Conservation (phyloP, 2,888 invertebrate species). For the Laothoe populi region DNA sequence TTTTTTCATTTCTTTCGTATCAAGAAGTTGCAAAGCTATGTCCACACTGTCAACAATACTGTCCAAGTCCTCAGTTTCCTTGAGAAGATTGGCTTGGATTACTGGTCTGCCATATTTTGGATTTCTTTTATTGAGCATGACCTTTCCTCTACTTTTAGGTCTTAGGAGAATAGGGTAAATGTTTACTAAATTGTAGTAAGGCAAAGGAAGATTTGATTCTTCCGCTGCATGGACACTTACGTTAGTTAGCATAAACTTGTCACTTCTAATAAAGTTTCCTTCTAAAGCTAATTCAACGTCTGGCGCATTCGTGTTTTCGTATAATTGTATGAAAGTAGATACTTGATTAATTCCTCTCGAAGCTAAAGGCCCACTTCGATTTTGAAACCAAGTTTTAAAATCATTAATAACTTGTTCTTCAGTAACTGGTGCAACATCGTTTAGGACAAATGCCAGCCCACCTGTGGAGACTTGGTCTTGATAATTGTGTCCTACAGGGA, state of each 20-base stretch:
- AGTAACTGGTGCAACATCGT: conserved; percentile 61
- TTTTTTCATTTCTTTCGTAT: conserved; percentile 76
- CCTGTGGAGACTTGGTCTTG: conserved; percentile 79
- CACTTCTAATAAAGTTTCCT: conserved; percentile 77
- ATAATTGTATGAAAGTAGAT: conserved; percentile 75
- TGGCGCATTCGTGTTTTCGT: conserved; percentile 73
- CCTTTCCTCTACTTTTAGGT: conserved; percentile 77
- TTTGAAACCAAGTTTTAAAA: conserved; percentile 78
- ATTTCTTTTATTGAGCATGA: conserved; percentile 72
- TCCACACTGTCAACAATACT: conserved; percentile 77
- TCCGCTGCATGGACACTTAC: conserved; percentile 71
- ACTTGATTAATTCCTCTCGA: conserved; percentile 77
- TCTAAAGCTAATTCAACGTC: conserved; percentile 73
- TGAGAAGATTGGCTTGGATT: conserved; percentile 76
- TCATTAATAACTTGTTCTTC: conserved; percentile 69
- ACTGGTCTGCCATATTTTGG: conserved; percentile 78
- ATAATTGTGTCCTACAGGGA: conserved; percentile 75
- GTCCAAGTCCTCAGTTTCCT: conserved; percentile 75
- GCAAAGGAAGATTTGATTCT: conserved; percentile 69
- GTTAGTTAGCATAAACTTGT: conserved; percentile 78
- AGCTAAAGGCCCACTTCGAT: conserved; percentile 68
- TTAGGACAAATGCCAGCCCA: conserved; percentile 70
- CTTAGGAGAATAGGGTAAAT: conserved; percentile 70
- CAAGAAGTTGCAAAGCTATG: conserved; percentile 73
- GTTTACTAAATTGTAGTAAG: conserved; percentile 77